phyloP scores from a whole-genome alignment of 2,113 vertebrate species.

The Hippolais icterina region DNA sequence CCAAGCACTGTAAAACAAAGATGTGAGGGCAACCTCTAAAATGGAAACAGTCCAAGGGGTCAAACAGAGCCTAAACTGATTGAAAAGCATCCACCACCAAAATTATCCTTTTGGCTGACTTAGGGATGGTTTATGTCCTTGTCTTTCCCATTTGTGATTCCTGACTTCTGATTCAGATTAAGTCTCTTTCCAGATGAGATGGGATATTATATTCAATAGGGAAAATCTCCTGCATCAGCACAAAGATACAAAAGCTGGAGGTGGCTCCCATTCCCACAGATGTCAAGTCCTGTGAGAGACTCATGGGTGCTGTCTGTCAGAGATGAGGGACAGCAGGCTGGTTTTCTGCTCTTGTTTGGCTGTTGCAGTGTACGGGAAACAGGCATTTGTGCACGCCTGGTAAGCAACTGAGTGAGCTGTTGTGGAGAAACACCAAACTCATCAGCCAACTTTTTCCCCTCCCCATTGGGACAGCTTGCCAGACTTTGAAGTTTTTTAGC shows the following conservation, averaged over 20 bases:
- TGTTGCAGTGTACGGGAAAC: not conserved
- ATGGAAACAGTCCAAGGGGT: not conserved
- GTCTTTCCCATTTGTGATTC: not conserved
- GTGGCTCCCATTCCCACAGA: not conserved
- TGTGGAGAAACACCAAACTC: slow-evolving; percentile 8
- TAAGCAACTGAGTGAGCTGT: not conserved
- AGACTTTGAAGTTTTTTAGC: slow-evolving; percentile 31
- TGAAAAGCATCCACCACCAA: not conserved
- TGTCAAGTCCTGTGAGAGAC: not conserved
- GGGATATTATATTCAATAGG: not conserved
- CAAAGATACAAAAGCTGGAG: not conserved
- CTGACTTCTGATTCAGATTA: not conserved
- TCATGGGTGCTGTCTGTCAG: not conserved
- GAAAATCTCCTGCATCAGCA: fast-evolving
- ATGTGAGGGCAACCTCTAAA: not conserved
- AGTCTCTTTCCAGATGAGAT: not conserved
- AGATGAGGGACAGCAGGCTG: not conserved
- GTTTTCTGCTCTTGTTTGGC: not conserved
- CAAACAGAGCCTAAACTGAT: not conserved
- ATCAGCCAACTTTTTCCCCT: not conserved
- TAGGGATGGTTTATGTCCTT: not conserved
- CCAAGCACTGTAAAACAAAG: not conserved
- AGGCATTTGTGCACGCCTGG: not conserved
- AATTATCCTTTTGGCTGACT: not conserved
- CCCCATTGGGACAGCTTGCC: not conserved